These are phyloP conservation scores for Polyodon spathula DNA, from an alignment of 2,113 vertebrate genomes.

Conservation along the genomic window DNA sequence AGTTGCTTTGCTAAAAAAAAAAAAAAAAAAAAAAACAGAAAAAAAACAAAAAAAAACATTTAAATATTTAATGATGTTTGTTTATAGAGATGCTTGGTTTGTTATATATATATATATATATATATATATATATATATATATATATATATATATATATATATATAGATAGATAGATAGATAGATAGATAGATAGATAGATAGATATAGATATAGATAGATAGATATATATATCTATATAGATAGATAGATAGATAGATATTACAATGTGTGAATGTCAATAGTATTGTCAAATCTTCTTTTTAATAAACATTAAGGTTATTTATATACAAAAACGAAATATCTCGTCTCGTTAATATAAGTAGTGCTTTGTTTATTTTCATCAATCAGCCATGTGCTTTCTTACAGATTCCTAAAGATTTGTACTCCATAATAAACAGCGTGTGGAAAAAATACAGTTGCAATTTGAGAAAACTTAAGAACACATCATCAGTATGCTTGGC, in stretches of 20 bases:
- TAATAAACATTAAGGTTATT: slow-evolving; percentile 75
- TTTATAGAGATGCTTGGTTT: slow-evolving; percentile 59
- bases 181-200: no score
- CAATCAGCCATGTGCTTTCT: no score
- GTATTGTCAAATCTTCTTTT: slow-evolving; percentile 53
- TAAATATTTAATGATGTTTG: slow-evolving; percentile 80
- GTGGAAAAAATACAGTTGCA: no score
- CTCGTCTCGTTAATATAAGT: slow-evolving; percentile 5
- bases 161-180: slow-evolving; percentile 93
- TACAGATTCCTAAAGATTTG: background rate
- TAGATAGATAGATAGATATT: slow-evolving; percentile 83
- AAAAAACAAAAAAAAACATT: slow-evolving; percentile 33
- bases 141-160: no score
- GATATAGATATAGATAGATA: slow-evolving; percentile 84
- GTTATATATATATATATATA: no score
- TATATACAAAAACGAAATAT: slow-evolving; percentile 53
- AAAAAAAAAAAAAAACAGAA: slow-evolving; percentile 21
- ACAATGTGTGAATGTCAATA: slow-evolving; percentile 60
- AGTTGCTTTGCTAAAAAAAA: slow-evolving; percentile 59
- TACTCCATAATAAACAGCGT: no score
- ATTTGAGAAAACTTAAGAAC: no score
- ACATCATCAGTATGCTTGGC: no score
- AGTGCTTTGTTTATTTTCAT: no score
- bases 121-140: no score
- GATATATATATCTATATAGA: slow-evolving; percentile 86